A percentile compares a stretch with the other conserved stretches of the same genome.
These are phyloP conservation scores for Phthorimaea operculella DNA, from an alignment of 1,140 invertebrate species.

Conservation along the genomic window DNA sequence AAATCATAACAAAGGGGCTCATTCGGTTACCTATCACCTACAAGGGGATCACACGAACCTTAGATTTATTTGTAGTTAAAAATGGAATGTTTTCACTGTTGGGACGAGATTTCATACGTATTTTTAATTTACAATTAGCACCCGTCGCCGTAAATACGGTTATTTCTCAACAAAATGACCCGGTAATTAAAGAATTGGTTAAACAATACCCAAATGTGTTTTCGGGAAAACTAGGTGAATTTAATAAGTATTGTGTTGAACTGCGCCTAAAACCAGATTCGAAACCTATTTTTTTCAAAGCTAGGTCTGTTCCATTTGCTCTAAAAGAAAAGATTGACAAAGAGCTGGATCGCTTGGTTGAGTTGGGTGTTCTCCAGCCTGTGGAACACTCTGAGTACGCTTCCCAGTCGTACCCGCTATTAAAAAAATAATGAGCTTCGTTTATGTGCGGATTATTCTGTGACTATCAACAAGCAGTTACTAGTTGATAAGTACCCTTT, in stretches of 20 bases:
- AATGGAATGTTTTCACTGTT: too few relatives aligned
- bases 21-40: too few relatives aligned
- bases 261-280: neutral
- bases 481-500: neutral
- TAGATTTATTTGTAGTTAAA: too few relatives aligned
- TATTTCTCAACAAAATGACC: neutral
- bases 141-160: too few relatives aligned
- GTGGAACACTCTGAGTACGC: neutral
- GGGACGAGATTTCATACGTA: too few relatives aligned
- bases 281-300: neutral
- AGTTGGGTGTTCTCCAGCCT: neutral
- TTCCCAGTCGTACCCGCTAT: neutral
- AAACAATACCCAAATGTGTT: neutral
- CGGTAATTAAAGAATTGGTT: neutral
- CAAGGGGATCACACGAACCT: too few relatives aligned
- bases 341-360: neutral
- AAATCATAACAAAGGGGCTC: too few relatives aligned
- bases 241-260: neutral
- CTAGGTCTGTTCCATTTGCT: neutral
- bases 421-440: neutral
- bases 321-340: neutral
- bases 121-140: too few relatives aligned
- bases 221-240: neutral
- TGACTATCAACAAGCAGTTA: neutral
- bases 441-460: constrained; percentile 2